Conservation (phyloP, 2,113 vertebrate species). For the Origma solitaria region DNA sequence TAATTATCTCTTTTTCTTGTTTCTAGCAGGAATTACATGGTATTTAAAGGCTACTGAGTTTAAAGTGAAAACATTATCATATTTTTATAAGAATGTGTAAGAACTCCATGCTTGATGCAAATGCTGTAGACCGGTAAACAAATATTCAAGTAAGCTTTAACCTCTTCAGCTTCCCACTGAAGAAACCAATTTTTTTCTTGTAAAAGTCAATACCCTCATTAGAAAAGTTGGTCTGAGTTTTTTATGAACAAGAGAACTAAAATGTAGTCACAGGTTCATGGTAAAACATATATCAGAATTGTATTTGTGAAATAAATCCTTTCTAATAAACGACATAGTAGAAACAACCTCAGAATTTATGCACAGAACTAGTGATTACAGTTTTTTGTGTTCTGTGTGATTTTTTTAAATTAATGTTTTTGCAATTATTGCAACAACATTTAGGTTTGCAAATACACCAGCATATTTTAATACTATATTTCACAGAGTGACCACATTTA, state of each 20-base stretch:
- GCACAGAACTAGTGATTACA: neutral
- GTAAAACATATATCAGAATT: neutral
- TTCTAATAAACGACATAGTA: neutral
- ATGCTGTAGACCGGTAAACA: neutral
- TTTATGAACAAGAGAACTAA: neutral
- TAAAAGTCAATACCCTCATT: neutral
- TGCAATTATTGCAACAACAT: neutral
- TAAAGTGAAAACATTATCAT: neutral
- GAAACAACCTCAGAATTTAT: neutral
- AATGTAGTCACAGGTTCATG: neutral
- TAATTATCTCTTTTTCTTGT: neutral
- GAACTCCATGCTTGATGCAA: neutral
- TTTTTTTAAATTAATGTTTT: neutral
- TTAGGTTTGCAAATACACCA: neutral
- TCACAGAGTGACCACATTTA: neutral
- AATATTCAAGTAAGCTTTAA: neutral
- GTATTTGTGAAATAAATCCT: neutral
- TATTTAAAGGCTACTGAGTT: neutral
- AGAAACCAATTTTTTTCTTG: neutral
- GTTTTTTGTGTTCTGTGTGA: neutral
- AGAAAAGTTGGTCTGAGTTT: neutral
- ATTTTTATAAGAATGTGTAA: neutral
- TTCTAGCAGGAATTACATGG: neutral
- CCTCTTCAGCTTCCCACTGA: neutral
- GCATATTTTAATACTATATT: neutral